Base-by-base conservation (phyloP, 2,888 invertebrate genomes). In the Latrodectus hesperus region DNA sequence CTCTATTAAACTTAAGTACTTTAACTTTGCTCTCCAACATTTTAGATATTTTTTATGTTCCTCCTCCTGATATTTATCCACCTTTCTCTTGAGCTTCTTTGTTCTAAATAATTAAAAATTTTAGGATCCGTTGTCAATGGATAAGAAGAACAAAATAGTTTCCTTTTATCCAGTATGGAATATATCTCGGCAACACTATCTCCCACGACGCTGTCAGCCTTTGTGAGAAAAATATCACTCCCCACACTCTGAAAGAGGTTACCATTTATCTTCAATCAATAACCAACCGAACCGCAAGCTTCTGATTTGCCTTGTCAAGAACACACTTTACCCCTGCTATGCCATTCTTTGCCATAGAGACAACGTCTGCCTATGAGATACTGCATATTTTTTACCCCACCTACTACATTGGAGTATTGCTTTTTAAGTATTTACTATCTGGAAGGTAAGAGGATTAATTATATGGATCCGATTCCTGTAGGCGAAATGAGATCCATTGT, bases 281-380 rank as follows among this genome's bases (percentile, higher is more conserved):
- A 79, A 80, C 75, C 64, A 75, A 60, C 79, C 51, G 22, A 75
- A 84, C 73, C 70, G 84, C 78, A 38, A 73, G 79, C 71, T 49
- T 49, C 84, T 72, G 78, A 84, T 84, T 80, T 70, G 74, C 38
- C 85, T 80, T 80, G 85, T 80, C 85, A 85, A 75, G 80, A 85
- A 85, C 85, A 85, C 74, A 74, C 80, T 26, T 52, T 51, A 17
- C 51, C 83, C 85, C 75, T 68, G 85, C 85, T 80, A 80, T 17
- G 85, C 26, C 67, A 80, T 85, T 80, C 80, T 85, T 85, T 74
- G 68, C 55, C 73, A 49, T 70, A 53, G 67, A 60, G 64, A 64
- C 51, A 38, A 22, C 77, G 49, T 74, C 22, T 12, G 74, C 55
- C 53, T 16, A 60, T 17, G 38, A 75, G 55, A 75, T 75, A 75